Evolutionary conservation across 2,113 vertebrate genomes (phyloP), one percentile per base, ranked within the genome.

Genomic region (Aegotheles bennettii): DNA sequence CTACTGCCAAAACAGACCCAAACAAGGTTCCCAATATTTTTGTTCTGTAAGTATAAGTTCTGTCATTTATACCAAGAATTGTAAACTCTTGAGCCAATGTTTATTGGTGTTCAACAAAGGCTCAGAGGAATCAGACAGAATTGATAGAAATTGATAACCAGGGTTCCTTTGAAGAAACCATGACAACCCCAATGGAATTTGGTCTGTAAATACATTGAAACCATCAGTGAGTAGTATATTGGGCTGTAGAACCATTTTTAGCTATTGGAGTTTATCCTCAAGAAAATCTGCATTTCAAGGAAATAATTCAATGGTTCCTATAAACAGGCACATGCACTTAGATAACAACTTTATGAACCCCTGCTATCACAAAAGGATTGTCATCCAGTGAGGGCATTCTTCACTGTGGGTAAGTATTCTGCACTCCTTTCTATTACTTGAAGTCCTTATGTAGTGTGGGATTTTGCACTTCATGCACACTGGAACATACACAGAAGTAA

Each of bases 301-400:
- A 85, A 87, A 64, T 54, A 7, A 29, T 56, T 71, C 48, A 79
- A 11, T 26, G 23, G 2, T 79, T 85, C 38, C 35, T 76, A 21
- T 47, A 74, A 84, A 61, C 16, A 87, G 17, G 21, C 24, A 35
- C 20, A 35, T n/a, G 20, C 38, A 68, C 56, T 67, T 82, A 76
- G 8, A 24, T 38, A 64, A 51, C 0, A 0, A 31, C 1, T 0
- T 68, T 67, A 35, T 45, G 36, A 91, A 47, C 15, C 11, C 21
- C 36, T 74, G 33, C 47, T 92, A 24, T 51, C 70, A 42, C 47
- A 82, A 74, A 81, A 75, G 11, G 11, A 36, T 43, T 87, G 36
- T 15, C 0, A 3, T 64, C 18, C 36, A 57, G 3, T 8, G 8
- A 28, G 14, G 67, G 21, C 16, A 42, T 87, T 84, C 60, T 67